phyloP scores from a whole-genome alignment of 2,113 vertebrate species.

The Phaethornis superciliosus region DNA sequence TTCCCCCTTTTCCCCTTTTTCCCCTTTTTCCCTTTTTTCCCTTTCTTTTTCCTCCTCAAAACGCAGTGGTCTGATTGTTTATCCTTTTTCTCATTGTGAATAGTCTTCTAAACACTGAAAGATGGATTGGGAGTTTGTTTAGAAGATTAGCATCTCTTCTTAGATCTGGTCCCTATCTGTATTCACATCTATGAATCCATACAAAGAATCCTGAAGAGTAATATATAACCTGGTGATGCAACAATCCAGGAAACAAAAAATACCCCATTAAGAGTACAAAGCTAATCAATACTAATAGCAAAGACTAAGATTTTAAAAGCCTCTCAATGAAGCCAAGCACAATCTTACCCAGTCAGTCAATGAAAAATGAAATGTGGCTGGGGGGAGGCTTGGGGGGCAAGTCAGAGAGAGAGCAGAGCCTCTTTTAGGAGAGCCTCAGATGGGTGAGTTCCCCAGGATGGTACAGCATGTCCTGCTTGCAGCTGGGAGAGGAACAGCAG shows the following conservation, averaged over 20 bases:
- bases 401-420: neutral
- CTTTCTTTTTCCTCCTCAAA: neutral
- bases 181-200: slow-evolving; percentile 33
- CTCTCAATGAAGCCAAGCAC: slow-evolving; percentile 60
- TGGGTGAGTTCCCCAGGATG: neutral
- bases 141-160: neutral
- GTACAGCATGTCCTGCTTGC: neutral
- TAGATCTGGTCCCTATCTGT: neutral
- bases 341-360: slow-evolving; percentile 10
- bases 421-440: neutral
- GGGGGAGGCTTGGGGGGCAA: neutral
- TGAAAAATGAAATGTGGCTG: neutral
- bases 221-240: neutral
- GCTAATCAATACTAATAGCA: slow-evolving; percentile 72
- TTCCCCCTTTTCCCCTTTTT: neutral
- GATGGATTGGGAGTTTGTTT: neutral
- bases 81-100: neutral
- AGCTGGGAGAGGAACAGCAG: slow-evolving; percentile 3
- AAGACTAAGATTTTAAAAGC: slow-evolving; percentile 75
- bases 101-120: neutral
- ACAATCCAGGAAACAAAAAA: slow-evolving; percentile 10
- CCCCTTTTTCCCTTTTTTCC: too few species aligned
- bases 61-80: neutral
- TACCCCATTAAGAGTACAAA: slow-evolving; percentile 72
- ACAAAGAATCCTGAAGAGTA: slow-evolving; percentile 16